phyloP scores from a whole-genome alignment of 2,113 vertebrate species.

The Cygnus buccinator region DNA sequence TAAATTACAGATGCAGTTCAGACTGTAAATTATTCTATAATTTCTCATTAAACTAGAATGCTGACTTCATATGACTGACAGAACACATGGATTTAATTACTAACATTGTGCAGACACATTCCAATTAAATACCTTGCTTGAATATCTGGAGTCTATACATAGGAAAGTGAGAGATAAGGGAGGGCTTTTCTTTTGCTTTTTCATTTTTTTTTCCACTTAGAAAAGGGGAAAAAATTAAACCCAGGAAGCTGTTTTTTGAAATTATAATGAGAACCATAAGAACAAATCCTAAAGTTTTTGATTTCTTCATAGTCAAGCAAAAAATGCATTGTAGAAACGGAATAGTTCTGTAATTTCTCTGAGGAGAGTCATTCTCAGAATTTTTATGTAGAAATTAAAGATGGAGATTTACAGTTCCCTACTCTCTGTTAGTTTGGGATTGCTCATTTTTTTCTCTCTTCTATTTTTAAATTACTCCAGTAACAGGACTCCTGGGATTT shows the following conservation, averaged over 20 bases:
- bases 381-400: constrained; percentile 1
- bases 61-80: constrained; percentile 60
- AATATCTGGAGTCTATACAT: background rate
- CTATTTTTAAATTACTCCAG: background rate
- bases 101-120: constrained; percentile 51
- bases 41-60: constrained; percentile 44
- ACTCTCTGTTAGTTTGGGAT: background rate
- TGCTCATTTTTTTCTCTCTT: background rate
- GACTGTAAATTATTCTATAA: constrained; percentile 31
- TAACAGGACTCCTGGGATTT: constrained; percentile 1
- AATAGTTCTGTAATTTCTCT: constrained; percentile 22
- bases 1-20: constrained; percentile 60
- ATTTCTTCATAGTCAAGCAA: background rate
- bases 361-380: background rate
- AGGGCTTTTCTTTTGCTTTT: background rate
- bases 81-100: constrained; percentile 63
- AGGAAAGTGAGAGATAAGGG: background rate
- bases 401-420: background rate
- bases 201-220: too few species aligned
- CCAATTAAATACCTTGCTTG: constrained; percentile 48
- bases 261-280: background rate
- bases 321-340: background rate
- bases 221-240: background rate
- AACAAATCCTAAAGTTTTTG: background rate
- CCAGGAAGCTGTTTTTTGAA: background rate